Conservation (phyloP, 1,140 invertebrate genomes). For the Aplysia californica region DNA sequence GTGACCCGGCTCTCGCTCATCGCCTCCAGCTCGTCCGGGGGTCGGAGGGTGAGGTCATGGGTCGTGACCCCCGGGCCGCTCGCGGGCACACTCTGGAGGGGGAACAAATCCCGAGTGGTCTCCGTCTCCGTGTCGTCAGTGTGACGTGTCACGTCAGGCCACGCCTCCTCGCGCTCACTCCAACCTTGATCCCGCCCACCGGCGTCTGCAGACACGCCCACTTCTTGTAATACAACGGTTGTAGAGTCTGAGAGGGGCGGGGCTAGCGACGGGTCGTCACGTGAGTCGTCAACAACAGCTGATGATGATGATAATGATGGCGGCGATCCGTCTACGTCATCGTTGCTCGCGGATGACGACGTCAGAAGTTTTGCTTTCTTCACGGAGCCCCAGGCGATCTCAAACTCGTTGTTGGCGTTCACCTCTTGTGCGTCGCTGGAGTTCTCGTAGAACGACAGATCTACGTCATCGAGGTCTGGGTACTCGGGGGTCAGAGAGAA, state of each 20-base stretch:
- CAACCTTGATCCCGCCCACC: neutral
- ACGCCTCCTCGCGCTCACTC: neutral
- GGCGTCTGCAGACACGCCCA: neutral
- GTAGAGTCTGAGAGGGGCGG: neutral
- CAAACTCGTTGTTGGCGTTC: conserved; percentile 33
- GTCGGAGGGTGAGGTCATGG: neutral
- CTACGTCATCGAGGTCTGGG: neutral
- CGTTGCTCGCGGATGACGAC: neutral
- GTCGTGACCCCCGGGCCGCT: neutral
- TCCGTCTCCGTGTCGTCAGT: neutral
- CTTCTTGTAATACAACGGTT: neutral
- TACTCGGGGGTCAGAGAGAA: conserved; percentile 30
- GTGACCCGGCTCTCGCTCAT: neutral
- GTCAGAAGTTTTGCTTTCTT: neutral
- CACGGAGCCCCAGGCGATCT: conserved; percentile 28
- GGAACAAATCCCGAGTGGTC: neutral
- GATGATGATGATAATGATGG: no score
- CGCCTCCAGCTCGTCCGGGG: neutral
- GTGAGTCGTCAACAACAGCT: no score
- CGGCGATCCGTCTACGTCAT: neutral
- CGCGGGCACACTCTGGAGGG: neutral
- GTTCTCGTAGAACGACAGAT: conserved; percentile 5
- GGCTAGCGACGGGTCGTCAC: neutral
- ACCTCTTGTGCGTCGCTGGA: conserved; percentile 29
- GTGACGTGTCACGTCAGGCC: neutral